Base-by-base conservation (phyloP, 1,140 invertebrate species). In the Stegodyphus dumicola region DNA sequence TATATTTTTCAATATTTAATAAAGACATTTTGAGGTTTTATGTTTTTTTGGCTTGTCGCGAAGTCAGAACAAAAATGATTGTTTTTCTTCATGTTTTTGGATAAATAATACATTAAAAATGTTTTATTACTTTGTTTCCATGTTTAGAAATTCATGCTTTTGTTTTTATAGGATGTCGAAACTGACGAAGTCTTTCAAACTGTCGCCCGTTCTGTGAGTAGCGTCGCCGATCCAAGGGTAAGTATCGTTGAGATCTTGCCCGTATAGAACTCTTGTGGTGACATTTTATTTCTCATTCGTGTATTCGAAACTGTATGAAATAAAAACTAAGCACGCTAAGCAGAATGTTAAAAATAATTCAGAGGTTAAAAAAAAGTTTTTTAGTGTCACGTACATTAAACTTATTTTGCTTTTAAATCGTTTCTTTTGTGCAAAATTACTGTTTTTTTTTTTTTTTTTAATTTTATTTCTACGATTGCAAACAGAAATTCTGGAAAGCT, bases 121-220 rank as follows among this genome's bases (percentile, higher is more conserved):
- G 33, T 33, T 33, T 33, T 33, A 33, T 33, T 33, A 1, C 33
- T 33, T 33, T 33, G 33, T 33, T 33, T 1, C 33, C 33, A 33
- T 33, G 1, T 33, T 33, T 33, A 33, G 33, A 33, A 33, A 33
- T 33, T 60, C 5, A 2, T 5, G 56, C 0, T 9, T 60, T 60
- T 10, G 15, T 15, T 60, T 9, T 83, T 75, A 15, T 13, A 87
- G 87, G 87, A 87, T 76, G 87, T 85, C 1, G 87, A 87, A 54
- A 52, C 70, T 15, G 87, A 87, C 48, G 84, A 86, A 51, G 87
- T 87, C 5, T 87, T 87, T 53, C 87, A 87, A 70, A 87, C 69
- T 0, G 71, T 87, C 13, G 13, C 84, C 0, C 73, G 74, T 53
- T 79, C 76, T 13, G 75, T 86, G 0, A 65, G 66, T 7, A 71